phyloP scores from a whole-genome alignment of 2,113 vertebrate species.

The Proteles cristata region DNA sequence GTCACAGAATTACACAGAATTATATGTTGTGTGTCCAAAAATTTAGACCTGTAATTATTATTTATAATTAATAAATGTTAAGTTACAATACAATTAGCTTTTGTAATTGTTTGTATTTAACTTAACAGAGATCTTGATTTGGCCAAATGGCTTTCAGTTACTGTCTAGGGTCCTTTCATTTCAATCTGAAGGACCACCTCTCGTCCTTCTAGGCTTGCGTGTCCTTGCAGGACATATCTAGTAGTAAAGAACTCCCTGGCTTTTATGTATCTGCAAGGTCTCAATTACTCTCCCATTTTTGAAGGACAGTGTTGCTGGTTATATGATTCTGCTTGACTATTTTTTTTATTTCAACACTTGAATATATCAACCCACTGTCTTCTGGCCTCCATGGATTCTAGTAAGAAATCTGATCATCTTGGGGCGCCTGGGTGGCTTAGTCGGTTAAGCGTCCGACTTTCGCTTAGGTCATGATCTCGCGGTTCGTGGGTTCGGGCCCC shows the following conservation, averaged over 20 bases:
- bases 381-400: background rate
- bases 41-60: background rate
- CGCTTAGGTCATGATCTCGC: too few species aligned
- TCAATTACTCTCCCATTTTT: background rate
- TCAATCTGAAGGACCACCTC: background rate
- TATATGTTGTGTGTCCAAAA: background rate
- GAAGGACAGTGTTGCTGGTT: background rate
- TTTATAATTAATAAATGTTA: background rate
- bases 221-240: background rate
- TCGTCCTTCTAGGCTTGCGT: too few species aligned
- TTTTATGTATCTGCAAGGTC: background rate
- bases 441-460: too few species aligned
- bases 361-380: background rate
- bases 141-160: background rate
- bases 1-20: background rate
- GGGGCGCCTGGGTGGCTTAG: too few species aligned
- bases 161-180: background rate
- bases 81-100: background rate
- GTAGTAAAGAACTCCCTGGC: background rate
- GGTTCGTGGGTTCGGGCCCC: too few species aligned
- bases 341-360: background rate
- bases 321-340: background rate
- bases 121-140: background rate
- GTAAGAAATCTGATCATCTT: background rate
- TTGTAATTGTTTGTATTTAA: background rate